Percentiles rank a stretch among this genome's conserved stretches.
Evolutionary conservation across 2,888 invertebrate genomes (phyloP).

Genomic region (Pinctada fucata): DNA sequence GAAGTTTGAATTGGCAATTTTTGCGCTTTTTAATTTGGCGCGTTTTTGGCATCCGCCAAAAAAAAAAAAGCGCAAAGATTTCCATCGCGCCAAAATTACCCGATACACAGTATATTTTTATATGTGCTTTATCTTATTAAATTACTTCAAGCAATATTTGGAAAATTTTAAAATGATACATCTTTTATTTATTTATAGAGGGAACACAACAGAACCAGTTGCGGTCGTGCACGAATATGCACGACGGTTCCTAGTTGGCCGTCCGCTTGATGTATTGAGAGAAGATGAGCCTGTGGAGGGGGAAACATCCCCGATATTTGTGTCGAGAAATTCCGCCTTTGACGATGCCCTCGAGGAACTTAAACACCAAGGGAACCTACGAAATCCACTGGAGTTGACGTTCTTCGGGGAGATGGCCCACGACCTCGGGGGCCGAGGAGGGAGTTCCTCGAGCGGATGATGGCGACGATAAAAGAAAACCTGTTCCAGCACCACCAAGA

Average conservation of each 20-base stretch:
- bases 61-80: no score
- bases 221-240: no score
- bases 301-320: constrained; percentile 7
- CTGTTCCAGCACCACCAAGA: background rate
- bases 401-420: constrained; percentile 25
- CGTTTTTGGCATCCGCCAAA: no score
- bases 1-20: no score
- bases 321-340: constrained; percentile 13
- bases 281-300: constrained; percentile 2
- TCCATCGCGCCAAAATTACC: no score
- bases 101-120: no score
- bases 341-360: background rate
- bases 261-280: background rate
- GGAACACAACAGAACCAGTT: no score
- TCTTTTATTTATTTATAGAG: no score
- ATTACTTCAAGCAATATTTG: no score
- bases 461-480: background rate
- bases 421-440: constrained; percentile 25
- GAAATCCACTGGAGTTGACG: constrained; percentile 7
- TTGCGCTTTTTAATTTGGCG: no score
- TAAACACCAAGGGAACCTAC: constrained; percentile 2
- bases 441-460: constrained; percentile 6
- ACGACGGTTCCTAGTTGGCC: background rate
- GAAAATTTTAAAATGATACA: no score
- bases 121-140: no score